Evolutionary conservation across 2,888 invertebrate species (phyloP), one percentile per base, ranked within the genome.

Genomic region (Salticus scenicus): DNA sequence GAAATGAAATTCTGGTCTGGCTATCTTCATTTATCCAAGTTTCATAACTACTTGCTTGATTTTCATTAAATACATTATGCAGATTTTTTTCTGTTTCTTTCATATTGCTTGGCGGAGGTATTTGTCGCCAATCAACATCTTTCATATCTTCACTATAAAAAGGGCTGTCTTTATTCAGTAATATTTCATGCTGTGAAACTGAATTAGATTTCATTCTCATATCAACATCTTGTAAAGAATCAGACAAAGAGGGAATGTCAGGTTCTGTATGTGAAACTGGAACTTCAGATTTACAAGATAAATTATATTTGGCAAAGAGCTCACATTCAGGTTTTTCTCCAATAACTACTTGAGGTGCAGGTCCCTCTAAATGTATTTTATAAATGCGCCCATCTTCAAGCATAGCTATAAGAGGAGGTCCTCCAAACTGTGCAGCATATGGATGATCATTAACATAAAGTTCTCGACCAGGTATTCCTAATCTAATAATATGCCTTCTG

Each of bases 361-460:
- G 96, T 0, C 98, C 98, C 89, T 96, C 96, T 10, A 99, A 92
- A 89, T 96, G 94, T 0, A 98, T 93, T 64, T 95, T 94, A 64
- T 87, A 84, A 27, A 80, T 20, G 14, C 67, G 33, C 27, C 78
- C 85, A 37, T 79, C 85, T 69, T 77, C 78, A 14, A 88, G 72
- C 42, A 37, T 66, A 10, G 98, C 94, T 0, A 94, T 94, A 69
- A 97, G 93, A 0, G 96, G 95, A 67, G 96, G 95, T 0, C 97
- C 97, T 42, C 96, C 97, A 91, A 99, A 99, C 91, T 95, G 96
- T 89, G 97, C 96, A 90, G 98, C 98, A 91, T 95, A 98, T 93
- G 96, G 96, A 87, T 94, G 93, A 8, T 95, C 95, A 90, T 99
- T 83, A 12, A 89, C 57, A 51, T 87, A 87, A 14, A 89, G 47